Percentiles rank a stretch among this genome's conserved stretches.
Evolutionary conservation across 2,797 vertebrate genomes (phyloP).

Genomic region (Moxostoma hubbsi): DNA sequence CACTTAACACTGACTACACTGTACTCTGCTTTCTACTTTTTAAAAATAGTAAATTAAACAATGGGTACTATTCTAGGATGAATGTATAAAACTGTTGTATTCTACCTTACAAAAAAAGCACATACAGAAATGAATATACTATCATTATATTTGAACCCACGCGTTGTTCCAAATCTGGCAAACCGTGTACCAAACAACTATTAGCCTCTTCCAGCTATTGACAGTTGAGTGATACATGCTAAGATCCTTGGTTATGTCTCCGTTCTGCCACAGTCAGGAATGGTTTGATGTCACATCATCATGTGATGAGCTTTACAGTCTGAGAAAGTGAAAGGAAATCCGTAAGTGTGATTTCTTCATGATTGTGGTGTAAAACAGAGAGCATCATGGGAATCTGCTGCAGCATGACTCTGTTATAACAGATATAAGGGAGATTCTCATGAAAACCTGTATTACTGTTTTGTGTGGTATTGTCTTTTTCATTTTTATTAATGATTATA

Average conservation of each 20-base stretch:
- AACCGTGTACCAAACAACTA: conserved; percentile 15
- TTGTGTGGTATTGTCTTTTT: no score
- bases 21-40: no score
- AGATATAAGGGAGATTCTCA: no score
- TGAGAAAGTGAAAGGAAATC: conserved; percentile 60
- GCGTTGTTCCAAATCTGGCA: conserved; percentile 6
- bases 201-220: conserved; percentile 53
- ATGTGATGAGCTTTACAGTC: conserved; percentile 51
- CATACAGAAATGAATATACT: no score
- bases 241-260: conserved; percentile 64
- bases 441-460: no score
- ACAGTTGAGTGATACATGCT: conserved; percentile 69
- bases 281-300: conserved; percentile 16
- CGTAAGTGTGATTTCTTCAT: conserved; percentile 20
- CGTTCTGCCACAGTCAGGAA: conserved; percentile 47
- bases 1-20: no score
- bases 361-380: neutral
- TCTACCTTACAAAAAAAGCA: no score
- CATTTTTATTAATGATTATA: no score
- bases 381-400: conserved; percentile 7
- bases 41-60: no score
- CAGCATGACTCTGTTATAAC: neutral
- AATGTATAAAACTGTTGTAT: no score
- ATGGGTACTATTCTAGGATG: no score
- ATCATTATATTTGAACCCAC: neutral